Conservation (phyloP, 2,888 invertebrate species). For the Troilus luridus region DNA sequence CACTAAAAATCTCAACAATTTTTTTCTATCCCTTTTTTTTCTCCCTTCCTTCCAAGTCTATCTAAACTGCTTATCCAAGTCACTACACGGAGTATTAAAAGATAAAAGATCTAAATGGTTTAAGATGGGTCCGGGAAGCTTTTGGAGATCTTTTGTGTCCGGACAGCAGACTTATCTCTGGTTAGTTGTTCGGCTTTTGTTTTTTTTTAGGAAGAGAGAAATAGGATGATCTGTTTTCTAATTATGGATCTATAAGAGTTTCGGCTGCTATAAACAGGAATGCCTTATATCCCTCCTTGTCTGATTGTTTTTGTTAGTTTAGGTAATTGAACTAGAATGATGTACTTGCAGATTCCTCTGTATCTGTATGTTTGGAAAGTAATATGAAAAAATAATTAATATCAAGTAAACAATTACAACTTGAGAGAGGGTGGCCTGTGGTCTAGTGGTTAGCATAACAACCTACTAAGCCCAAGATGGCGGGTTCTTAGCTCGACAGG, state of each 20-base stretch:
- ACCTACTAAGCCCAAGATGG: too few species aligned
- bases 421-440: too few species aligned
- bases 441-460: too few species aligned
- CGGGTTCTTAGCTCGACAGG: too few species aligned
- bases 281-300: not conserved
- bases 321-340: not conserved
- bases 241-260: not conserved
- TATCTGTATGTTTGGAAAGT: too few species aligned
- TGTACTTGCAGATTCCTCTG: not conserved
- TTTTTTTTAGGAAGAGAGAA: not conserved
- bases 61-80: conserved; percentile 37
- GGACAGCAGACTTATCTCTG: conserved; percentile 10
- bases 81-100: conserved; percentile 33
- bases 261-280: not conserved
- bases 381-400: too few species aligned
- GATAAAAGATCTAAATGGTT: conserved; percentile 34
- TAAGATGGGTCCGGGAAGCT: not conserved
- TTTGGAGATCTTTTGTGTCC: conserved; percentile 17
- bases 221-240: not conserved
- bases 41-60: not conserved
- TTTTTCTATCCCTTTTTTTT: not conserved
- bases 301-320: not conserved
- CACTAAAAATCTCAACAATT: conserved; percentile 34
- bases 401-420: too few species aligned
- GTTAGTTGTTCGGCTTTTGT: not conserved